phyloP scores from a whole-genome alignment of 2,888 invertebrate species.

The Strigamia crassipes region DNA sequence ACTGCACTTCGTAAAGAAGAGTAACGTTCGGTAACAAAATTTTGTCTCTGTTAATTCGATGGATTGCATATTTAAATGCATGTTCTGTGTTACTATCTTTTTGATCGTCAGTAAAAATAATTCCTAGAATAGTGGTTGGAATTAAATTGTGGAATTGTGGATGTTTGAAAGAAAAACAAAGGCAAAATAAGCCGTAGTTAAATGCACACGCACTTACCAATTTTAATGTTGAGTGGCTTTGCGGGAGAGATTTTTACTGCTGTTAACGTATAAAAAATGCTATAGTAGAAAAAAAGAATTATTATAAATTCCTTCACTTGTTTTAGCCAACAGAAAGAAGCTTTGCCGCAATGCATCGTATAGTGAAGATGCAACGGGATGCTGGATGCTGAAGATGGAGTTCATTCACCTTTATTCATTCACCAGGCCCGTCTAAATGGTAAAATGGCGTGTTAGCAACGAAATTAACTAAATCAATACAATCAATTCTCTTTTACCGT shows the following conservation, averaged over 20 bases:
- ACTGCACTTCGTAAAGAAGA: conserved; percentile 89
- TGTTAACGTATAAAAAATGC: conserved; percentile 17
- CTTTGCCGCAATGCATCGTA: conserved; percentile 37
- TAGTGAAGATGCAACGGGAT: conserved; percentile 5
- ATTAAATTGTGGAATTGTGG: background rate
- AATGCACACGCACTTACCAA: background rate
- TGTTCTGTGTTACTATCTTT: conserved; percentile 83
- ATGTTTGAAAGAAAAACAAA: conserved; percentile 46
- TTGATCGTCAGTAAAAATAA: conserved; percentile 88
- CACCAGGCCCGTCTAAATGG: background rate
- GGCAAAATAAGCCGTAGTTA: no score
- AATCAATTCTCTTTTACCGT: background rate
- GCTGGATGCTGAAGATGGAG: conserved; percentile 33
- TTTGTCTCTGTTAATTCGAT: conserved; percentile 87
- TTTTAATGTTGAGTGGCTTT: conserved; percentile 15
- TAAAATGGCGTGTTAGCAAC: background rate
- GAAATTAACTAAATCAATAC: background rate
- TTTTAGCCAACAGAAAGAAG: conserved; percentile 14
- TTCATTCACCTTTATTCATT: conserved; percentile 16
- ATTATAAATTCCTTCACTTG: background rate
- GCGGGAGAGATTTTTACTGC: background rate
- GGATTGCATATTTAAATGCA: conserved; percentile 93
- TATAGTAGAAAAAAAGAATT: conserved; percentile 5
- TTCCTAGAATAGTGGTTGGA: conserved; percentile 68
- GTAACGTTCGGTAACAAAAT: conserved; percentile 81